Conservation (phyloP, 2,113 vertebrate species). For the Elgaria multicarinata region DNA sequence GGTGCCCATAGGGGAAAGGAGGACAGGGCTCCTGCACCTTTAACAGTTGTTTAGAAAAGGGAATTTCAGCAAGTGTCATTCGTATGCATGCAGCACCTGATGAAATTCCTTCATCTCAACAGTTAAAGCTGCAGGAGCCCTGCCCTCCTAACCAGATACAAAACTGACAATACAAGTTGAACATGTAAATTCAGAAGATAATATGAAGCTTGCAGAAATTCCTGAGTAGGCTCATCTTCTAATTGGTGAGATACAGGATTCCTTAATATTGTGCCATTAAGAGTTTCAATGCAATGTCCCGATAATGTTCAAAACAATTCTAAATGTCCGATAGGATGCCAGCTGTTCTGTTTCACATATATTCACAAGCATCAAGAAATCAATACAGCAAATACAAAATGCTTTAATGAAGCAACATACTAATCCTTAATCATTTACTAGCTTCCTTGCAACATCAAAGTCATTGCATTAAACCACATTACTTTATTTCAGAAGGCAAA, state of each 20-base stretch:
- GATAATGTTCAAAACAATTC: not conserved
- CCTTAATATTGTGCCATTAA: not conserved
- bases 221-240: too few relatives aligned
- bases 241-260: not conserved
- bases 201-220: not conserved
- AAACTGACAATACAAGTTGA: not conserved
- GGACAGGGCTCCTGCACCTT: too few relatives aligned
- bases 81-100: too few relatives aligned
- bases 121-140: too few relatives aligned
- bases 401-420: not conserved
- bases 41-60: too few relatives aligned
- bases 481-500: not conserved
- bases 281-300: not conserved
- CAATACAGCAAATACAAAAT: not conserved
- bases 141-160: too few relatives aligned
- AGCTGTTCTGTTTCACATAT: not conserved
- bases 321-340: not conserved
- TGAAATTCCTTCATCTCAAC: too few relatives aligned
- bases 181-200: not conserved
- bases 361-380: not conserved
- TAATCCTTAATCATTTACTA: not conserved
- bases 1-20: too few relatives aligned
- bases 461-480: not conserved
- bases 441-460: not conserved
- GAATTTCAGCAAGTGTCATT: too few relatives aligned